phyloP scores from a whole-genome alignment of 2,113 vertebrate species.

The Apeltes quadracus region DNA sequence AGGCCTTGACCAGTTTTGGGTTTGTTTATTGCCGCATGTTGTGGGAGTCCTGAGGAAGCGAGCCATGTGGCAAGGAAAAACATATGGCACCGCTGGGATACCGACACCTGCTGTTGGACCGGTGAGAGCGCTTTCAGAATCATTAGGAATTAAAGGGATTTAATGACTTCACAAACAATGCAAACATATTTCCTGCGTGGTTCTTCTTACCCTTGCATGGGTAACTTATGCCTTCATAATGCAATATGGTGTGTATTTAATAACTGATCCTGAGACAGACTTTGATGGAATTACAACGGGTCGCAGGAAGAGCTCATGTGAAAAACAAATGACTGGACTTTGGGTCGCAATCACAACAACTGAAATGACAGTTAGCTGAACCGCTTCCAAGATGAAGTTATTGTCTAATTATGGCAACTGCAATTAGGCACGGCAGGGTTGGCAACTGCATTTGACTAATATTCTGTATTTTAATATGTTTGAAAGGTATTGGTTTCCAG shows the following conservation, averaged over 20 bases:
- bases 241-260: conserved; percentile 29
- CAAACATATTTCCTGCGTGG: conserved; percentile 62
- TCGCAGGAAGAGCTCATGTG: background rate
- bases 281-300: background rate
- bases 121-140: conserved; percentile 66
- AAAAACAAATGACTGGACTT: background rate
- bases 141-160: conserved; percentile 75
- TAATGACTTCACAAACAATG: conserved; percentile 75
- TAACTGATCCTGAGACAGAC: background rate
- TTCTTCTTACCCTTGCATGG: conserved; percentile 46
- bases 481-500: background rate
- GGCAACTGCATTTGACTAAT: background rate
- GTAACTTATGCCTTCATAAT: conserved; percentile 30
- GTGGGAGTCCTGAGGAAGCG: conserved; percentile 70
- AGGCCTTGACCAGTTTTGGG: conserved; percentile 78
- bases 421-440: background rate
- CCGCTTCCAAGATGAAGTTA: background rate
- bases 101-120: conserved; percentile 72
- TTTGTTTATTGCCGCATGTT: conserved; percentile 78
- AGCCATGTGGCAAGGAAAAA: conserved; percentile 72
- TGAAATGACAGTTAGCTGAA: background rate
- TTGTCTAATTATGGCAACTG: background rate
- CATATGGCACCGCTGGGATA: conserved; percentile 79
- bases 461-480: background rate
- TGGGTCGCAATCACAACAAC: background rate